These are phyloP conservation scores for Agrotis ipsilon DNA, from an alignment of 2,888 invertebrate genomes.

Conservation along the genomic window DNA sequence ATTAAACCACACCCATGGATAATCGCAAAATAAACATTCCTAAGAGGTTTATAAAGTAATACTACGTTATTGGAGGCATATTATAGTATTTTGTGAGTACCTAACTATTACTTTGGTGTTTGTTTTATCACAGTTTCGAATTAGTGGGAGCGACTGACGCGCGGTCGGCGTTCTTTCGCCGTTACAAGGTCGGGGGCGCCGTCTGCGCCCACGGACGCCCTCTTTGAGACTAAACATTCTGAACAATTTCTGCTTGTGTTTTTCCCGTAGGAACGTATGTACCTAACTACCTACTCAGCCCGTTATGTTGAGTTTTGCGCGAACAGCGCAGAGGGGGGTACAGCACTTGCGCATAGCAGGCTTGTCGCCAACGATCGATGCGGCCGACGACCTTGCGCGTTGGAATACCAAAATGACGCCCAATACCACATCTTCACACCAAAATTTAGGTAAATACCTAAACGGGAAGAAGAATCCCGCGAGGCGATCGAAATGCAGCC, in stretches of 20 bases:
- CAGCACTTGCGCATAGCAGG: slow-evolving; percentile 72
- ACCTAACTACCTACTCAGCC: slow-evolving; percentile 56
- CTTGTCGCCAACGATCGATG: slow-evolving; percentile 80
- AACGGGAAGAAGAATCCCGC: slow-evolving; percentile 29
- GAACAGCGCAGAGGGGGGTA: slow-evolving; percentile 61
- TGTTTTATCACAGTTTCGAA: slow-evolving; percentile 67
- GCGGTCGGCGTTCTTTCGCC: slow-evolving; percentile 61
- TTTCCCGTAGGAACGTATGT: slow-evolving; percentile 56
- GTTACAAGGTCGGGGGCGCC: slow-evolving; percentile 75
- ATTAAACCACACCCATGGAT: slow-evolving; percentile 79
- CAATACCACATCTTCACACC: slow-evolving; percentile 47
- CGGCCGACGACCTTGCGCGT: slow-evolving; percentile 84
- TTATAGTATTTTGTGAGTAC: slow-evolving; percentile 49
- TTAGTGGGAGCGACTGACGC: slow-evolving; percentile 50
- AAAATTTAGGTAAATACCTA: slow-evolving; percentile 53
- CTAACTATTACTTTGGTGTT: slow-evolving; percentile 65
- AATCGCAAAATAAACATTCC: slow-evolving; percentile 53
- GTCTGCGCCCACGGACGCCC: slow-evolving; percentile 83
- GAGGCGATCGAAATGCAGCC: slow-evolving; percentile 38
- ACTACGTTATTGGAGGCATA: slow-evolving; percentile 24
- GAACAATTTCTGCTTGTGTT: slow-evolving; percentile 74
- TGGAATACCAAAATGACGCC: slow-evolving; percentile 50
- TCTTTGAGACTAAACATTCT: slow-evolving; percentile 82
- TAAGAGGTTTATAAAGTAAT: slow-evolving; percentile 13
- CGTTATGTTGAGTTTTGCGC: slow-evolving; percentile 79